Conservation (phyloP, 1,140 invertebrate species). For the Rhynchophorus ferrugineus region DNA sequence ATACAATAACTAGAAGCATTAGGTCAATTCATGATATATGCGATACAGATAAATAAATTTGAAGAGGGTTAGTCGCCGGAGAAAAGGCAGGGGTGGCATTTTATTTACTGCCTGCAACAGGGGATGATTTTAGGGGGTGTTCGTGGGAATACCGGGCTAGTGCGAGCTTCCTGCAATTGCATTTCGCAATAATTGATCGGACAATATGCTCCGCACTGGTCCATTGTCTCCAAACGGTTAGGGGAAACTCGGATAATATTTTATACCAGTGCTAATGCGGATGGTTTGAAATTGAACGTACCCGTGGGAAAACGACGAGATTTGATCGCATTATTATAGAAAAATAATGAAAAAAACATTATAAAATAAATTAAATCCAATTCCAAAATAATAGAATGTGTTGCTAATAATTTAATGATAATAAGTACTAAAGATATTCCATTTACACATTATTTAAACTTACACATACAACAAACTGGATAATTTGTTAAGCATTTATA, state of each 20-base stretch:
- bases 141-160: slow-evolving; percentile 11
- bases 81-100: slow-evolving; percentile 12
- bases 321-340: no score
- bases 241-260: slow-evolving; percentile 3
- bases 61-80: slow-evolving; percentile 7
- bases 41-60: slow-evolving; percentile 1
- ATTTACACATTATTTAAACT: no score
- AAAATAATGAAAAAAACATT: no score
- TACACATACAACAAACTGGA: no score
- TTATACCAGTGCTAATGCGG: slow-evolving; percentile 12
- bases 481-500: no score
- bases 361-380: no score
- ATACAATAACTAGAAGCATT: no score
- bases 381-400: no score
- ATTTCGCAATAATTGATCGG: slow-evolving; percentile 9
- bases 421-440: no score
- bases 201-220: slow-evolving; percentile 13
- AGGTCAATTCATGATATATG: slow-evolving; percentile 1
- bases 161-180: slow-evolving; percentile 4
- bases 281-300: slow-evolving; percentile 6
- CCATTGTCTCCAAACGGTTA: slow-evolving; percentile 5
- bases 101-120: slow-evolving; percentile 13
- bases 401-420: no score
- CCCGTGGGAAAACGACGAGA: slow-evolving; percentile 12
- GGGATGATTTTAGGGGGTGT: slow-evolving; percentile 16